These are phyloP conservation scores for Parus major DNA, from an alignment of 2,113 vertebrate genomes.

Conservation along the genomic window DNA sequence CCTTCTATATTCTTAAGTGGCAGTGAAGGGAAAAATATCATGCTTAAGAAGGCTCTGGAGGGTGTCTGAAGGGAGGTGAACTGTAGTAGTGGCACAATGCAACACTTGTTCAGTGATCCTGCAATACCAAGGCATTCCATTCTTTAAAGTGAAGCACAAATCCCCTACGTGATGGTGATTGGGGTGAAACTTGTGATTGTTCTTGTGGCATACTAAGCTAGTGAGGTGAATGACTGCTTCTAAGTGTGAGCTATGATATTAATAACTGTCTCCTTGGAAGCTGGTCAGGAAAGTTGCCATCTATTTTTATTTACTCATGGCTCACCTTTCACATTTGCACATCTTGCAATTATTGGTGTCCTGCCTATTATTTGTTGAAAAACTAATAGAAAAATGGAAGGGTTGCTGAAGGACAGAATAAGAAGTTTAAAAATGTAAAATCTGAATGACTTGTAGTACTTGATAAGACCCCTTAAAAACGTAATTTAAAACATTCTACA, in stretches of 20 bases:
- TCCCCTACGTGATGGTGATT: background rate
- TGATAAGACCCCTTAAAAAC: constrained; percentile 61
- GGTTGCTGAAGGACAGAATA: constrained; percentile 29
- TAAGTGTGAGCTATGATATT: background rate
- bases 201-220: constrained; percentile 24
- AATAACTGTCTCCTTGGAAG: background rate
- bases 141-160: background rate
- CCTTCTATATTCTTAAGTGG: background rate
- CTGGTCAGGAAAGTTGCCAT: background rate
- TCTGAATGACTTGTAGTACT: constrained; percentile 44
- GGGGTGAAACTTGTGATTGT: background rate
- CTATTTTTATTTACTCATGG: constrained; percentile 13
- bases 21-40: background rate
- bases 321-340: constrained; percentile 14
- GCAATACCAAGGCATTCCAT: constrained; percentile 17
- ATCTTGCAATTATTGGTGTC: constrained; percentile 35
- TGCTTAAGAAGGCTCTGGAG: constrained; percentile 6
- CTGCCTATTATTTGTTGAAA: constrained; percentile 26
- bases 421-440: constrained; percentile 63
- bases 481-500: constrained; percentile 64
- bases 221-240: constrained; percentile 8
- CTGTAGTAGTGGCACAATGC: background rate
- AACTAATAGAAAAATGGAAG: constrained; percentile 47
- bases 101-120: constrained; percentile 6
- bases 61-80: background rate